These are phyloP conservation scores for Manis crassicaudata DNA, from an alignment of 2,797 vertebrate species.

Conservation along the genomic window DNA sequence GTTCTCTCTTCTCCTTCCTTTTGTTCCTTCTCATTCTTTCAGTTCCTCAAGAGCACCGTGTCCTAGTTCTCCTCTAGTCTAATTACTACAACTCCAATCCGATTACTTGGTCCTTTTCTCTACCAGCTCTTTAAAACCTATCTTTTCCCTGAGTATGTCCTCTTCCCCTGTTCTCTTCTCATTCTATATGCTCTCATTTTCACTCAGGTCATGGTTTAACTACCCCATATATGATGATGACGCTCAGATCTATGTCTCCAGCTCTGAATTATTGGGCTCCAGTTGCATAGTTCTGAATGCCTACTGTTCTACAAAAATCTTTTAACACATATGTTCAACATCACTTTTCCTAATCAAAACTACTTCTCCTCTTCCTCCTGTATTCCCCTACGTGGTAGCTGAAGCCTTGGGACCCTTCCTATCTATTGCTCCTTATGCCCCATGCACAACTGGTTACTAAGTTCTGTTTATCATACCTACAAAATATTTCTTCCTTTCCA, in stretches of 20 bases:
- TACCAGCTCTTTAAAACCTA: background rate
- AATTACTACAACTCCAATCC: background rate
- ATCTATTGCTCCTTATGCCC: background rate
- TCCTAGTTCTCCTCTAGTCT: background rate
- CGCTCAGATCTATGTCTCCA: background rate
- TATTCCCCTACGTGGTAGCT: background rate
- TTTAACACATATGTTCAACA: background rate
- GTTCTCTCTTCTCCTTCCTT: background rate
- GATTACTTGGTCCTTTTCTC: background rate
- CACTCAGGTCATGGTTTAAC: background rate
- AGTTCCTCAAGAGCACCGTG: background rate
- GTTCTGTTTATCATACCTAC: background rate
- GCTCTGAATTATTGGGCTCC: background rate
- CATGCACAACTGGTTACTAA: background rate
- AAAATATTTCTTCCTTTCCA: conserved; percentile 16
- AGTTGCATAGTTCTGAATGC: background rate
- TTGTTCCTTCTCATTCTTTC: background rate
- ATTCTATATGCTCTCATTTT: background rate
- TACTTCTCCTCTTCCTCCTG: background rate
- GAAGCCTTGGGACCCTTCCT: background rate
- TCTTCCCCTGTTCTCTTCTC: background rate
- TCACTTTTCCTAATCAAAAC: background rate
- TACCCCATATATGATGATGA: background rate
- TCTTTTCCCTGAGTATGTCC: background rate
- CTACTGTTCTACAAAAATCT: background rate